Evolutionary conservation across 2,113 vertebrate genomes (phyloP).

Genomic region (Gymnogyps californianus): DNA sequence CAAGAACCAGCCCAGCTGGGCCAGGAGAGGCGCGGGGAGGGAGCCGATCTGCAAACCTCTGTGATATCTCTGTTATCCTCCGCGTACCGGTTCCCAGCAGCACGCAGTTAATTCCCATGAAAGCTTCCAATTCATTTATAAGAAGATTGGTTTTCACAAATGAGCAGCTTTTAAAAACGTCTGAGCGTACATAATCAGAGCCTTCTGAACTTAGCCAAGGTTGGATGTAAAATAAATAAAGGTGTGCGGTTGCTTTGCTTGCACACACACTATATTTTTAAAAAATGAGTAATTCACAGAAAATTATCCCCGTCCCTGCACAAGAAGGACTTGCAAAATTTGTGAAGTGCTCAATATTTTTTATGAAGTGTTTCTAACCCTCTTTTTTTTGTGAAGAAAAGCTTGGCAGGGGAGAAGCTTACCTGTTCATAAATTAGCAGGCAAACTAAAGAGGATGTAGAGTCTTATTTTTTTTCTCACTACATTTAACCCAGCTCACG

Average conservation of each 20-base stretch:
- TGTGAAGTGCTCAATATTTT: background rate
- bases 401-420: background rate
- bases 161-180: background rate
- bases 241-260: background rate
- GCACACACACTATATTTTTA: background rate
- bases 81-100: rapidly evolving
- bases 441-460: background rate
- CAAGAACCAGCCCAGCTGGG: background rate
- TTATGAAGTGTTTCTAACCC: background rate
- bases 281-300: background rate
- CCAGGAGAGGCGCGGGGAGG: rapidly evolving
- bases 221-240: background rate
- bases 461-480: background rate
- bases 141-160: background rate
- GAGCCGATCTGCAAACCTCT: rapidly evolving
- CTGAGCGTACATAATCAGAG: background rate
- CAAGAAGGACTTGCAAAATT: background rate
- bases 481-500: background rate
- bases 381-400: background rate
- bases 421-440: background rate
- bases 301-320: background rate
- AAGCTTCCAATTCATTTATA: background rate
- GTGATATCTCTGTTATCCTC: background rate
- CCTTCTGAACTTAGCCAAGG: background rate
- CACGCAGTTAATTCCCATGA: background rate